Percentiles rank a stretch among this genome's conserved stretches.
These are phyloP conservation scores for Typhlichthys eigenmanni DNA, from an alignment of 2,797 vertebrate genomes.

Conservation along the genomic window DNA sequence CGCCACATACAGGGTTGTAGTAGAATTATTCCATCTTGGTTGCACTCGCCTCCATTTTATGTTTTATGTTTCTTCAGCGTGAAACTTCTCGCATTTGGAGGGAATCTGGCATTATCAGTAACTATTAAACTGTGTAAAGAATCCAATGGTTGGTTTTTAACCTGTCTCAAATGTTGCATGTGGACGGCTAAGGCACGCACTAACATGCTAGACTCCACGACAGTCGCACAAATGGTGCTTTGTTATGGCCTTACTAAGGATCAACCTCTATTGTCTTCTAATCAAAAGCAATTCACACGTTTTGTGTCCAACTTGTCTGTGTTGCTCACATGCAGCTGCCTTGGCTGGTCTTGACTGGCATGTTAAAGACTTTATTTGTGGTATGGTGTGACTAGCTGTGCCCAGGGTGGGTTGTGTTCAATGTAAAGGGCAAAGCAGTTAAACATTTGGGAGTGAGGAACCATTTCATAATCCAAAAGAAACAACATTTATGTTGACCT, in stretches of 20 bases:
- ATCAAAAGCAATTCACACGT: constrained; percentile 4
- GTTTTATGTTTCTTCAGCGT: no score
- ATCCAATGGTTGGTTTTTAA: no score
- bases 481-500: background rate
- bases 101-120: no score
- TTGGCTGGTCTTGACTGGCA: constrained; percentile 45
- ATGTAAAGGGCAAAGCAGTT: constrained; percentile 1
- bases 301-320: constrained; percentile 28
- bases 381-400: constrained; percentile 1
- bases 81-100: no score
- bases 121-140: no score
- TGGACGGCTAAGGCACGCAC: constrained; percentile 56
- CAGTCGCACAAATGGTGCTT: background rate
- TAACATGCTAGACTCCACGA: constrained; percentile 49
- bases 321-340: constrained; percentile 40
- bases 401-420: constrained; percentile 7
- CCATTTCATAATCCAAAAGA: constrained; percentile 3
- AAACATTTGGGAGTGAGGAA: constrained; percentile 30
- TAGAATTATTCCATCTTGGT: no score
- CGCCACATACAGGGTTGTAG: no score
- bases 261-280: constrained; percentile 14
- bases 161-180: constrained; percentile 54
- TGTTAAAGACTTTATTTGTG: constrained; percentile 26
- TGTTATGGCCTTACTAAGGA: constrained; percentile 43
- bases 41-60: no score